A percentile compares a stretch with the other conserved stretches of the same genome.
These are phyloP conservation scores for Habropoda laboriosa DNA, from an alignment of 1,140 invertebrate genomes.

Conservation along the genomic window DNA sequence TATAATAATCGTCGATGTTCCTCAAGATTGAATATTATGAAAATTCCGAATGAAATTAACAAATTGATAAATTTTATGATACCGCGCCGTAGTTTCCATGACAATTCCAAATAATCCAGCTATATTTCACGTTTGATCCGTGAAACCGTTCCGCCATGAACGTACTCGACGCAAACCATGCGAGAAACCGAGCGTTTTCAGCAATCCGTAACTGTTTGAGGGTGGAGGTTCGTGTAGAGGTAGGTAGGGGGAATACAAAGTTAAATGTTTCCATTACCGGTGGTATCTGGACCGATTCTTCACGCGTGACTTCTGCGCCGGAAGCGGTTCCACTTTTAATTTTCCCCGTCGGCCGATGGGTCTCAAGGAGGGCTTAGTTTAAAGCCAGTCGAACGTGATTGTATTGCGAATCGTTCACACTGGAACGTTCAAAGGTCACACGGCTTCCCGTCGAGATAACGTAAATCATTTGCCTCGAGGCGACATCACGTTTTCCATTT, in stretches of 20 bases:
- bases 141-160: neutral
- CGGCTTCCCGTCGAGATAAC: neutral
- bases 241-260: neutral
- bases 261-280: conserved; percentile 25
- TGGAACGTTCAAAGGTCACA: neutral
- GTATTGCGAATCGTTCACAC: conserved; percentile 5
- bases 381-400: conserved; percentile 17
- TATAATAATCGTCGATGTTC: too few species aligned
- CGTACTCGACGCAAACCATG: neutral
- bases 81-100: neutral
- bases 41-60: neutral
- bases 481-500: neutral
- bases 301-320: conserved; percentile 33
- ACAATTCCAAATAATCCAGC: neutral
- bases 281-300: conserved; percentile 19
- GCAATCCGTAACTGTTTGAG: conserved; percentile 1
- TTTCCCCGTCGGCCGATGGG: conserved; percentile 11
- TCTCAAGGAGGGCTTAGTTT: conserved; percentile 15
- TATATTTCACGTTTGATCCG: neutral
- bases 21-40: neutral
- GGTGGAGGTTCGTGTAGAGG: too few species aligned
- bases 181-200: conserved; percentile 11
- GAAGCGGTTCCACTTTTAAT: conserved; percentile 27
- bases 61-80: neutral
- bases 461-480: neutral